Evolutionary conservation across 2,113 vertebrate species (phyloP).

Genomic region (Nematolebias whitei): DNA sequence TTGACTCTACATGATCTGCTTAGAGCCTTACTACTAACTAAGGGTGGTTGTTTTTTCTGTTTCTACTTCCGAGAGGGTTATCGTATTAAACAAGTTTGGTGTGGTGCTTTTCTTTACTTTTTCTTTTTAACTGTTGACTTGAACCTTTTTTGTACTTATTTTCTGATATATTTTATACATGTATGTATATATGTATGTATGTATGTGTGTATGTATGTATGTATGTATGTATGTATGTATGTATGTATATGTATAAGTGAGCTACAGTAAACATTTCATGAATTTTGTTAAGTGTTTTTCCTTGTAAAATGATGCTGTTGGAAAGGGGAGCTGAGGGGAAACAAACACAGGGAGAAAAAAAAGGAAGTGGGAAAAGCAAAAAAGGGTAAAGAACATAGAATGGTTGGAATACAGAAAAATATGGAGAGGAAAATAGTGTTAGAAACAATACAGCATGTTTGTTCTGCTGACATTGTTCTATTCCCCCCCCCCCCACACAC

Average conservation of each 20-base stretch:
- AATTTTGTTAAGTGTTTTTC: conserved; percentile 61
- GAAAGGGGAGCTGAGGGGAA: conserved; percentile 3
- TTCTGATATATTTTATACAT: too few relatives aligned
- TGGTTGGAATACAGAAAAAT: neutral
- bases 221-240: too few relatives aligned
- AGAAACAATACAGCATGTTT: conserved; percentile 33
- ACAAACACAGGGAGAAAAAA: conserved; percentile 11
- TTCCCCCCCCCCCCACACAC: neutral
- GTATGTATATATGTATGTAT: too few relatives aligned
- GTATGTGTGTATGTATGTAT: too few relatives aligned
- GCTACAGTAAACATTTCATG: too few relatives aligned
- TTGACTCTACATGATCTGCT: neutral
- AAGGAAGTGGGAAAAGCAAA: conserved; percentile 11
- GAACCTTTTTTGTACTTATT: too few relatives aligned
- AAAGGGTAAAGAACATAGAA: conserved; percentile 22
- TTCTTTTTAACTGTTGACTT: neutral
- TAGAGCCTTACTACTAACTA: neutral
- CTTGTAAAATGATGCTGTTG: conserved; percentile 47
- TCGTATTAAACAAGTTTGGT: too few relatives aligned
- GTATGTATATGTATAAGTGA: too few relatives aligned
- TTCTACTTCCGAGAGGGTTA: too few relatives aligned
- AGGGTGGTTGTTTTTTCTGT: too few relatives aligned
- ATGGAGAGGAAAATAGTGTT: neutral
- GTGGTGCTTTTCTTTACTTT: too few relatives aligned
- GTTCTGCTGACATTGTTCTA: conserved; percentile 16